Conservation (phyloP, 1,140 invertebrate species). For the Eupristina koningsbergeri region DNA sequence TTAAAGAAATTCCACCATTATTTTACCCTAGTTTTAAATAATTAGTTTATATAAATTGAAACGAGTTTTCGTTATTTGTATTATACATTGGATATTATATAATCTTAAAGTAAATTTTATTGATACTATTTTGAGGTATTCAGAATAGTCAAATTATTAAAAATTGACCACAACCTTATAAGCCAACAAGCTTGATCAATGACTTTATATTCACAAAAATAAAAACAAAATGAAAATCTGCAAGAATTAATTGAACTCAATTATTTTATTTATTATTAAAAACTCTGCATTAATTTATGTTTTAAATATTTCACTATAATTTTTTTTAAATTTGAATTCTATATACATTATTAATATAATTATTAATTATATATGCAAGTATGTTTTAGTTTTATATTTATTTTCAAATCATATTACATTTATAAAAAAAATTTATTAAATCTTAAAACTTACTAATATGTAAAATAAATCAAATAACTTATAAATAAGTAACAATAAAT, state of each 20-base stretch:
- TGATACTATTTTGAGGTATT: constrained; percentile 3
- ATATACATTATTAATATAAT: too few species aligned
- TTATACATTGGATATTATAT: neutral
- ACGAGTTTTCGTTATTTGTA: constrained; percentile 27
- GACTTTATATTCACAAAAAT: neutral
- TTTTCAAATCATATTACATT: too few species aligned
- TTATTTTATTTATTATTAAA: too few species aligned
- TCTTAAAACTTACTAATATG: too few species aligned
- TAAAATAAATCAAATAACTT: too few species aligned
- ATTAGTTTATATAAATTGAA: constrained; percentile 29
- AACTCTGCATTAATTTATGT: neutral
- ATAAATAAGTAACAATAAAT: too few species aligned
- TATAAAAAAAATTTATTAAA: too few species aligned
- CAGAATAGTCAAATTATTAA: neutral
- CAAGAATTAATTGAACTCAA: neutral
- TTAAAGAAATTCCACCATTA: neutral
- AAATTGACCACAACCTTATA: neutral
- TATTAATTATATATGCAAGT: too few species aligned
- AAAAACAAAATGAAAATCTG: neutral
- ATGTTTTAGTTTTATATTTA: too few species aligned
- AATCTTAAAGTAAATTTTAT: neutral
- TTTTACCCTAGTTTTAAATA: constrained; percentile 23
- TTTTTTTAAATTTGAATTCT: neutral
- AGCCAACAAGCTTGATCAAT: neutral
- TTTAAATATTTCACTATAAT: neutral